These are phyloP conservation scores for Drosophila auraria DNA, from an alignment of 1,140 invertebrate genomes.

Conservation along the genomic window DNA sequence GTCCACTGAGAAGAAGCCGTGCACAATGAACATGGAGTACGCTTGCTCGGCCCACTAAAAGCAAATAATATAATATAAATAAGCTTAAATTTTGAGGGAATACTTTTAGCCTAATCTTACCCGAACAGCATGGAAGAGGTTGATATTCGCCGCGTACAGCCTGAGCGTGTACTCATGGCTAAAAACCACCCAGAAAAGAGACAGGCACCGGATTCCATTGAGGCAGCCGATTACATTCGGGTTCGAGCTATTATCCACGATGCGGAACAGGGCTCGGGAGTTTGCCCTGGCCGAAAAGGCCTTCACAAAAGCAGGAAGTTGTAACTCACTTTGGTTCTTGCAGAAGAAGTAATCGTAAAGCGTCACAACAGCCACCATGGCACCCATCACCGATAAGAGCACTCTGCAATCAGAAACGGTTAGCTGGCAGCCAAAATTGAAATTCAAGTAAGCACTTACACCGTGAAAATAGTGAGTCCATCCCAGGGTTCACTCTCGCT, in stretches of 20 bases:
- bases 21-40: constrained; percentile 86
- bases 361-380: constrained; percentile 13
- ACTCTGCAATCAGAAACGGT: constrained; percentile 17
- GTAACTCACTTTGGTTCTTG: constrained; percentile 40
- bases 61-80: background rate
- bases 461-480: constrained; percentile 45
- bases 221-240: constrained; percentile 84
- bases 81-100: too few species aligned
- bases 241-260: constrained; percentile 27
- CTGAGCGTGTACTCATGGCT: constrained; percentile 85
- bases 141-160: constrained; percentile 53
- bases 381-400: constrained; percentile 30
- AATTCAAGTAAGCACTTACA: constrained; percentile 13
- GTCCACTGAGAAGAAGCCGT: constrained; percentile 88
- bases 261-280: constrained; percentile 43
- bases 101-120: background rate
- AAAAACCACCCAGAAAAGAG: constrained; percentile 88
- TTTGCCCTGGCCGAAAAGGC: constrained; percentile 52
- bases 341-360: constrained; percentile 45
- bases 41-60: constrained; percentile 74
- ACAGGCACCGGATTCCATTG: constrained; percentile 87
- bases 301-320: constrained; percentile 29
- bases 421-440: background rate
- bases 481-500: constrained; percentile 6
- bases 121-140: constrained; percentile 22